Conservation (phyloP, 2,113 vertebrate species). For the Eolophus roseicapilla region DNA sequence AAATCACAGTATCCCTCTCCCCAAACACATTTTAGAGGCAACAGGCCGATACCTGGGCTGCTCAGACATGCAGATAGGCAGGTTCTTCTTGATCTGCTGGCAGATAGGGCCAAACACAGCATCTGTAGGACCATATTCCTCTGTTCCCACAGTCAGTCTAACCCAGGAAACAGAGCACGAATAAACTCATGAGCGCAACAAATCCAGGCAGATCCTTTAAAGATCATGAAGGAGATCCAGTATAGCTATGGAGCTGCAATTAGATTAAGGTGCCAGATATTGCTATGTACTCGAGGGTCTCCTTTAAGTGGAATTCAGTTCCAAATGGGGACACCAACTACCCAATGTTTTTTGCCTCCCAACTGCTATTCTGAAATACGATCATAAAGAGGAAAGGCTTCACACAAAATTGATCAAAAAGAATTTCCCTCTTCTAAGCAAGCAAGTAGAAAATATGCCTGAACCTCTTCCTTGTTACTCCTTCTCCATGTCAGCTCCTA, state of each 20-base stretch:
- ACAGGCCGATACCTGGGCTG: neutral
- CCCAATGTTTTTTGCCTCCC: neutral
- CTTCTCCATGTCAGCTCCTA: neutral
- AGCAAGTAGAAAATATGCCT: neutral
- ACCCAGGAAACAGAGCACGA: neutral
- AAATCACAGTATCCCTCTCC: neutral
- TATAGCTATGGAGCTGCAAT: neutral
- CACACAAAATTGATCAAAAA: neutral
- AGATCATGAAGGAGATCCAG: neutral
- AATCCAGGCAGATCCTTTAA: neutral
- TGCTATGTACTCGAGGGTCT: neutral
- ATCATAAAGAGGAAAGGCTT: neutral
- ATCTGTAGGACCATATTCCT: neutral
- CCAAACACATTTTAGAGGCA: neutral
- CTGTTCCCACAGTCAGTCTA: neutral
- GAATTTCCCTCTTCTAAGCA: neutral
- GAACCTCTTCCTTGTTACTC: neutral
- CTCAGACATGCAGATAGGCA: neutral
- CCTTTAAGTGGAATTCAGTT: neutral
- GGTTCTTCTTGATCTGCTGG: neutral
- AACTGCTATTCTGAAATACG: neutral
- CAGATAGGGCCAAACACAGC: neutral
- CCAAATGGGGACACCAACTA: neutral
- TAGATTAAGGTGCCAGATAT: neutral
- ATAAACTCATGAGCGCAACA: neutral